phyloP scores from a whole-genome alignment of 2,888 invertebrate species.

The Drosophila monieri region DNA sequence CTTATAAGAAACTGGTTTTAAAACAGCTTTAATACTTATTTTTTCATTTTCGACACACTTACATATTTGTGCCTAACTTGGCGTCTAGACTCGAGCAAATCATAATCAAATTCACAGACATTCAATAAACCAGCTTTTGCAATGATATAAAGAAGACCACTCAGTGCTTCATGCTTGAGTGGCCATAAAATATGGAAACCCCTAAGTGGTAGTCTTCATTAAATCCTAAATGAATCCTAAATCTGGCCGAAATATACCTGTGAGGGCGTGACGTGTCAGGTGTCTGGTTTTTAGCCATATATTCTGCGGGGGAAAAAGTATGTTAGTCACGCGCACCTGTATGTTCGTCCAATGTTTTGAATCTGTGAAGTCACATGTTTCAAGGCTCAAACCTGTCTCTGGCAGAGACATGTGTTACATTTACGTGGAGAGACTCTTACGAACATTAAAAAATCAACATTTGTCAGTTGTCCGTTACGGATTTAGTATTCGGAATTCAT shows the following conservation, averaged over 20 bases:
- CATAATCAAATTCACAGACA: conserved; percentile 7
- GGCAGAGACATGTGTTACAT: conserved; percentile 19
- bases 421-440: conserved; percentile 17
- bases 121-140: not conserved
- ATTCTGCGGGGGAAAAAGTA: conserved; percentile 14
- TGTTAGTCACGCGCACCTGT: conserved; percentile 40
- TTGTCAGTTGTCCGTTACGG: conserved; percentile 6
- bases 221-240: conserved; percentile 24
- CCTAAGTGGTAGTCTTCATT: conserved; percentile 20
- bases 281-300: not conserved
- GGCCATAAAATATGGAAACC: conserved; percentile 1
- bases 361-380: conserved; percentile 41
- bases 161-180: not conserved
- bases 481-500: conserved; percentile 12
- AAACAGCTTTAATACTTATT: conserved; percentile 3
- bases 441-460: conserved; percentile 15
- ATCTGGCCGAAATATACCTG: conserved; percentile 8
- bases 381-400: conserved; percentile 39
- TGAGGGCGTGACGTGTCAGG: conserved; percentile 25
- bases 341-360: conserved; percentile 9
- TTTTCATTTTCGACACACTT: conserved; percentile 25
- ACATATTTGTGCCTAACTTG: conserved; percentile 25
- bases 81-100: not conserved
- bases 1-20: conserved; percentile 26
- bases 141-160: conserved; percentile 9